Conservation (phyloP, 2,888 invertebrate species). For the Callosobruchus maculatus region DNA sequence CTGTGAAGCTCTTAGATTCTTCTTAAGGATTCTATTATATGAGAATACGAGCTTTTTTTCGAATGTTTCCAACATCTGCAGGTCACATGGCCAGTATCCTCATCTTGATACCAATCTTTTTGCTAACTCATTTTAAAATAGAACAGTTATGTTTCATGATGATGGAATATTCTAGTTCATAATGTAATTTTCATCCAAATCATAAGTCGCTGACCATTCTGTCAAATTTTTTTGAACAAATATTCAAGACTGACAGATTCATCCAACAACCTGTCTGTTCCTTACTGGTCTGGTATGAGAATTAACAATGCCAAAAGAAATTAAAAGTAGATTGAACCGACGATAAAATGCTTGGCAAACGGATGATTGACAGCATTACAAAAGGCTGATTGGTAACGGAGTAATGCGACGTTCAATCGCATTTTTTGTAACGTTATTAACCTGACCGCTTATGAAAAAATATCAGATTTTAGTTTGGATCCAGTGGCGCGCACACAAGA, state of each 20-base stretch:
- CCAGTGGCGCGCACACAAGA: not conserved
- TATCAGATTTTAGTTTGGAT: not conserved
- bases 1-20: too few species aligned
- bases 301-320: not conserved
- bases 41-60: too few species aligned
- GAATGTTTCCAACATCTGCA: too few species aligned
- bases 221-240: not conserved
- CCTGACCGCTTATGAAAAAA: not conserved
- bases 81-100: not conserved
- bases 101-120: not conserved
- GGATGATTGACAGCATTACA: not conserved
- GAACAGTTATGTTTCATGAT: not conserved
- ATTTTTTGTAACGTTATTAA: not conserved
- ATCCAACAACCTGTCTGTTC: not conserved
- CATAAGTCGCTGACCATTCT: not conserved
- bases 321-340: not conserved
- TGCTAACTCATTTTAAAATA: not conserved
- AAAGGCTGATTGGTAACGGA: not conserved
- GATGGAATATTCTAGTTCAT: not conserved
- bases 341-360: not conserved
- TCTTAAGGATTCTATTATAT: too few species aligned
- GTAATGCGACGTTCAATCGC: not conserved
- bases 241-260: not conserved
- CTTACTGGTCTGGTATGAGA: not conserved
- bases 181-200: not conserved